A percentile compares a stretch with the other conserved stretches of the same genome.
Conservation (phyloP, 2,113 vertebrate genomes). For the Maccullochella peelii region DNA sequence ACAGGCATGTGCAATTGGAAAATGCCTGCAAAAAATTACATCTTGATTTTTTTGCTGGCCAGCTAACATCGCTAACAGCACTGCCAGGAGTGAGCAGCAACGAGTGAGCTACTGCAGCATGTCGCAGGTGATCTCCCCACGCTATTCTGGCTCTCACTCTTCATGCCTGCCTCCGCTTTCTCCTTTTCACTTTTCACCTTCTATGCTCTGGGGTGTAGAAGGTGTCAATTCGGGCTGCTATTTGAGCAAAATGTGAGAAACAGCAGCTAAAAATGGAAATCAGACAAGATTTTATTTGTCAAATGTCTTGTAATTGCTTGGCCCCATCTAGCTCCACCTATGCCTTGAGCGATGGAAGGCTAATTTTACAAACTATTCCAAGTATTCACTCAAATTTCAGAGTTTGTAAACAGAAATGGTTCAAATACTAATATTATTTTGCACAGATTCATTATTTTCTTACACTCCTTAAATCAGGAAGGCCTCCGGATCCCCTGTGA, state of each 20-base stretch:
- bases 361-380: slow-evolving; percentile 16
- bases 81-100: neutral
- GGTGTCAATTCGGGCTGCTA: neutral
- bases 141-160: neutral
- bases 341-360: neutral
- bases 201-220: too few species aligned
- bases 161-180: neutral
- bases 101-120: neutral
- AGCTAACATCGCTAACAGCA: too few species aligned
- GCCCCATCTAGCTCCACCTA: neutral
- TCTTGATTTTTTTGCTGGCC: too few species aligned
- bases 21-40: too few species aligned
- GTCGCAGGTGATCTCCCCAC: neutral
- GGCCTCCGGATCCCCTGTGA: slow-evolving; percentile 10
- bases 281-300: neutral
- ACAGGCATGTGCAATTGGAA: too few species aligned
- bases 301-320: neutral
- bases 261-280: neutral
- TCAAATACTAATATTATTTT: neutral
- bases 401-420: neutral
- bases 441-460: neutral
- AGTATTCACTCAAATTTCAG: neutral
- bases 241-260: neutral
- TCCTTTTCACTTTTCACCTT: too few species aligned
- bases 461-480: neutral